phyloP scores from a whole-genome alignment of 1,140 invertebrate genomes.

The Centruroides sculpturatus region DNA sequence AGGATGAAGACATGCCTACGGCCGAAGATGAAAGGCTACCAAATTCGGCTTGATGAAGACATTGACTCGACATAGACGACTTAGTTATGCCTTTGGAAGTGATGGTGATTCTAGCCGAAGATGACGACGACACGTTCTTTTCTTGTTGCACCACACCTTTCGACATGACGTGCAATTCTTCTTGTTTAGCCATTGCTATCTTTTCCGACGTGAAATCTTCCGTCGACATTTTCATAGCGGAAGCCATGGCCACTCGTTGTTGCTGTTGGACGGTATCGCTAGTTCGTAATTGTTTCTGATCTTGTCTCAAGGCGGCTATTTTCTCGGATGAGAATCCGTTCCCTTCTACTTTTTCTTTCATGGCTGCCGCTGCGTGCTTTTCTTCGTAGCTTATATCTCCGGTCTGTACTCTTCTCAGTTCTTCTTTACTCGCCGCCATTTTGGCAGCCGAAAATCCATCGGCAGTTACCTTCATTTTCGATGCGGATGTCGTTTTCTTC shows the following conservation, averaged over 20 bases:
- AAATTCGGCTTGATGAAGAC: conserved; percentile 9
- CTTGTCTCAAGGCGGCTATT: conserved; percentile 40
- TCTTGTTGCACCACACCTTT: conserved; percentile 37
- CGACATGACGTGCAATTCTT: conserved; percentile 65
- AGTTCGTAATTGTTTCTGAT: conserved; percentile 48
- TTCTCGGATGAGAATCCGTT: conserved; percentile 62
- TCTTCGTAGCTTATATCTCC: conserved; percentile 66
- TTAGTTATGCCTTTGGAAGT: conserved; percentile 50
- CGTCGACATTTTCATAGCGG: conserved; percentile 64
- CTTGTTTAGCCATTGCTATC: conserved; percentile 63
- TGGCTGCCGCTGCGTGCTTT: conserved; percentile 39
- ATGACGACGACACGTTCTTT: conserved; percentile 48
- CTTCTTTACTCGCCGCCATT: conserved; percentile 51
- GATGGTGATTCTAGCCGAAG: conserved; percentile 52
- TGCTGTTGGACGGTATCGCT: conserved; percentile 70
- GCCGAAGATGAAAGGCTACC: conserved; percentile 1
- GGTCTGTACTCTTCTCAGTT: conserved; percentile 54
- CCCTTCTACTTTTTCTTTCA: conserved; percentile 47
- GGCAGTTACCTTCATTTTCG: conserved; percentile 49
- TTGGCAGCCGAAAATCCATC: conserved; percentile 64
- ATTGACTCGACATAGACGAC: conserved; percentile 33
- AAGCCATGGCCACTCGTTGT: conserved; percentile 56
- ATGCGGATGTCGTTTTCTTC: conserved; percentile 56
- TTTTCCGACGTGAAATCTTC: conserved; percentile 72
- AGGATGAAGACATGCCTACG: neutral